Conservation (phyloP, 2,113 vertebrate genomes). For the Chaenogobius annularis region DNA sequence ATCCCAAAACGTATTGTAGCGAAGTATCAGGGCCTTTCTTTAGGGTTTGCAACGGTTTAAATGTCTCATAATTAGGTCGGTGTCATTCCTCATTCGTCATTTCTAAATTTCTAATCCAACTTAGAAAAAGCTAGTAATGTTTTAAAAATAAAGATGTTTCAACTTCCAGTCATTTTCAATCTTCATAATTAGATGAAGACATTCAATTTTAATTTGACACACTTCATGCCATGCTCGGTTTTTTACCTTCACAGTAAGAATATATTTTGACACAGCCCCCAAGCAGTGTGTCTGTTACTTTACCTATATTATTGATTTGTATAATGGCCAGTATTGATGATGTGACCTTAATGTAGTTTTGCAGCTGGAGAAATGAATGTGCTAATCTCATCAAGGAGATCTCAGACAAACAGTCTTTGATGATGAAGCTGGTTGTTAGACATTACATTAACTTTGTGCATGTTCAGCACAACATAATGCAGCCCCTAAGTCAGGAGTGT, state of each 20-base stretch:
- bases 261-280: neutral
- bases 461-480: slow-evolving; percentile 1
- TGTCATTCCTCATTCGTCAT: no score
- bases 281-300: neutral
- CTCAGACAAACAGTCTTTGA: slow-evolving; percentile 5
- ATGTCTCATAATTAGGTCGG: no score
- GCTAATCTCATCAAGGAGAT: slow-evolving; percentile 2
- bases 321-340: neutral
- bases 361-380: neutral
- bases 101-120: no score
- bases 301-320: neutral
- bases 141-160: no score
- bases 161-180: no score
- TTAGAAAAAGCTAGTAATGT: no score
- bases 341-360: slow-evolving; percentile 3
- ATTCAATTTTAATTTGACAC: neutral
- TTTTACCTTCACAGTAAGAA: neutral
- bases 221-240: neutral
- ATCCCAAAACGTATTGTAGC: no score
- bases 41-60: neutral
- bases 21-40: neutral
- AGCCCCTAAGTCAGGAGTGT: slow-evolving; percentile 2
- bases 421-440: neutral
- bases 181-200: neutral
- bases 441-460: slow-evolving; percentile 2